Percentiles rank a stretch among this genome's conserved stretches.
phyloP scores from a whole-genome alignment of 2,797 vertebrate species.

The Acanthiza pusilla region DNA sequence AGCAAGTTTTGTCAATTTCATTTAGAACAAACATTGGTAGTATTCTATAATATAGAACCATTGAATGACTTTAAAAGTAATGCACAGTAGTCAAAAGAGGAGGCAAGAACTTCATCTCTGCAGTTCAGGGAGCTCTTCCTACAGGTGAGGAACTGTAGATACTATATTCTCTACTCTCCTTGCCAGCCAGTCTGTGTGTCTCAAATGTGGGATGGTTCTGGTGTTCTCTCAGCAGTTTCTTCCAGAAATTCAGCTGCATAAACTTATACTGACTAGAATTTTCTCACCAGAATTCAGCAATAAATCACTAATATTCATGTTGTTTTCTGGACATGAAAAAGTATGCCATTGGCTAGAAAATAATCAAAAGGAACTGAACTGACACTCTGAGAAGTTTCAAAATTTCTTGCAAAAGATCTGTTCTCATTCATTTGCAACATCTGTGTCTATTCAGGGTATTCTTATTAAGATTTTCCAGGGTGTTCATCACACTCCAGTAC shows the following conservation, averaged over 20 bases:
- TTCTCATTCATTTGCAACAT: background rate
- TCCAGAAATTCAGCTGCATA: background rate
- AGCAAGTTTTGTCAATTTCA: background rate
- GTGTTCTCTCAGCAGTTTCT: background rate
- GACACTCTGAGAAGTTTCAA: background rate
- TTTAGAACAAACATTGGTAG: background rate
- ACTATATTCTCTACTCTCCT: background rate
- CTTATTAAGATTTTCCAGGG: background rate
- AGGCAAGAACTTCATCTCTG: background rate
- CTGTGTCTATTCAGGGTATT: background rate
- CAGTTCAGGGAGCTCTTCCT: background rate
- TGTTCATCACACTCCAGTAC: background rate
- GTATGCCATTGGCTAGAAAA: background rate
- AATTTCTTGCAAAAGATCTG: background rate
- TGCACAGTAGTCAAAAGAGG: background rate
- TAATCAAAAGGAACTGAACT: background rate
- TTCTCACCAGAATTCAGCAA: background rate
- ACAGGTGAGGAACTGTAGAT: background rate
- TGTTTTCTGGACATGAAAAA: background rate
- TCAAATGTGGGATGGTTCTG: background rate
- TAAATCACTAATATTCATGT: background rate
- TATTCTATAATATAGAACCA: background rate
- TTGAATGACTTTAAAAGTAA: background rate
- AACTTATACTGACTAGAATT: background rate
- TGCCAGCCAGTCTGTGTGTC: background rate